Evolutionary conservation across 2,888 invertebrate genomes (phyloP).

Genomic region (Phaonia tiefii): DNA sequence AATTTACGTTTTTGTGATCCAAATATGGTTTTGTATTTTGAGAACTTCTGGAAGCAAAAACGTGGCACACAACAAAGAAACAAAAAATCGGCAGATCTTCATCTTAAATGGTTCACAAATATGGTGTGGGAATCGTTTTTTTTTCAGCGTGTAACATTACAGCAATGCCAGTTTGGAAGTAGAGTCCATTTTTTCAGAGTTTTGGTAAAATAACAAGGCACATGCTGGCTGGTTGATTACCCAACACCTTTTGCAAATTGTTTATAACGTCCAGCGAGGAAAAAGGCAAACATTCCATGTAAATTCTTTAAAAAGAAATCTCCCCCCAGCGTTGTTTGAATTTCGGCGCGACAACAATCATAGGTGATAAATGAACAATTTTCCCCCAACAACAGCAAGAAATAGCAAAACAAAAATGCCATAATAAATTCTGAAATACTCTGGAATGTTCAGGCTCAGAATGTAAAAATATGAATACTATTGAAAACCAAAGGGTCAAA

Average conservation of each 20-base stretch:
- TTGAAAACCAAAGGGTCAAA: constrained; percentile 58
- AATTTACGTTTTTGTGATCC: too few species aligned
- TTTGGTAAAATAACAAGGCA: too few species aligned
- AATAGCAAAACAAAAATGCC: not conserved
- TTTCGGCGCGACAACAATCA: not conserved
- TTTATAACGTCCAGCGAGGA: not conserved
- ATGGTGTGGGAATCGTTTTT: too few species aligned
- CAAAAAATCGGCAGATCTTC: too few species aligned
- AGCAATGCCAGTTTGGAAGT: too few species aligned
- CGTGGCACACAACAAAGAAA: too few species aligned
- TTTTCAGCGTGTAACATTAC: too few species aligned
- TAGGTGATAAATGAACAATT: not conserved
- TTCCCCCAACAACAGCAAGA: not conserved
- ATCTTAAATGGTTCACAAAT: too few species aligned
- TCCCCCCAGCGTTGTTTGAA: not conserved
- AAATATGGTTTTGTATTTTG: too few species aligned
- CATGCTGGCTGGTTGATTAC: not conserved
- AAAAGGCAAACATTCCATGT: constrained; percentile 17
- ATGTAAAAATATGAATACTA: constrained; percentile 3
- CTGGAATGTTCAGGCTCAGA: not conserved
- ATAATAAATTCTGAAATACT: constrained; percentile 20
- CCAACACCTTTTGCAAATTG: not conserved
- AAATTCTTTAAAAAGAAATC: constrained; percentile 13
- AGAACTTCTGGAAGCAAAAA: too few species aligned
- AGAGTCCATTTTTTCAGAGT: too few species aligned